These are phyloP conservation scores for Malacosoma neustria DNA, from an alignment of 2,888 invertebrate genomes.

Conservation along the genomic window DNA sequence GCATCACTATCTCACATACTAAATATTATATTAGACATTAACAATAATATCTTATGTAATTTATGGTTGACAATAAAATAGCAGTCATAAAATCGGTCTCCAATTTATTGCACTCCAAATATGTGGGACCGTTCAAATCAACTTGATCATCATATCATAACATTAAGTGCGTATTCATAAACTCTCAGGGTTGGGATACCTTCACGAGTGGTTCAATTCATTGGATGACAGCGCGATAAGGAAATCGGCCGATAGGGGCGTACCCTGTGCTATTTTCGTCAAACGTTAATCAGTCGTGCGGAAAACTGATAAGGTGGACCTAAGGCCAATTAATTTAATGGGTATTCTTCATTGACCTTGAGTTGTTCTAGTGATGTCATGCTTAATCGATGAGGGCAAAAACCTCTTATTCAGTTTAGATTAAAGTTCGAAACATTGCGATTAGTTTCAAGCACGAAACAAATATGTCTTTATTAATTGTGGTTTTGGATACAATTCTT, in stretches of 20 bases:
- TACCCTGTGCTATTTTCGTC: constrained; percentile 51
- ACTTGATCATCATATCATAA: background rate
- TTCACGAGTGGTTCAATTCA: constrained; percentile 2
- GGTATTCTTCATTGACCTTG: constrained; percentile 52
- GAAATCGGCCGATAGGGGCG: constrained; percentile 36
- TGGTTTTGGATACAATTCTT: no score
- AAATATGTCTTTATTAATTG: no score
- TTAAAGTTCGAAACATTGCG: no score
- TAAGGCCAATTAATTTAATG: constrained; percentile 66
- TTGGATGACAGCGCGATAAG: constrained; percentile 10
- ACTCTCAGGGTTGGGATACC: constrained; percentile 2
- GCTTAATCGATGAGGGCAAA: no score
- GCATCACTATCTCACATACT: no score
- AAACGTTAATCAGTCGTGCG: constrained; percentile 65
- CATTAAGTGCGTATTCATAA: background rate
- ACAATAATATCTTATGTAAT: no score
- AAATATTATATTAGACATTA: no score
- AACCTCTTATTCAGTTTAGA: no score
- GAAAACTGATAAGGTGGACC: constrained; percentile 65
- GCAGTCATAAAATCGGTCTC: background rate
- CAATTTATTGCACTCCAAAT: background rate
- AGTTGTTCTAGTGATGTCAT: constrained; percentile 2
- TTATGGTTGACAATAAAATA: no score
- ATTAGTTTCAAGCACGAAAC: no score
- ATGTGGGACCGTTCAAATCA: background rate